These are phyloP conservation scores for Drymonia ruficornis DNA, from an alignment of 2,888 invertebrate genomes.

Conservation along the genomic window DNA sequence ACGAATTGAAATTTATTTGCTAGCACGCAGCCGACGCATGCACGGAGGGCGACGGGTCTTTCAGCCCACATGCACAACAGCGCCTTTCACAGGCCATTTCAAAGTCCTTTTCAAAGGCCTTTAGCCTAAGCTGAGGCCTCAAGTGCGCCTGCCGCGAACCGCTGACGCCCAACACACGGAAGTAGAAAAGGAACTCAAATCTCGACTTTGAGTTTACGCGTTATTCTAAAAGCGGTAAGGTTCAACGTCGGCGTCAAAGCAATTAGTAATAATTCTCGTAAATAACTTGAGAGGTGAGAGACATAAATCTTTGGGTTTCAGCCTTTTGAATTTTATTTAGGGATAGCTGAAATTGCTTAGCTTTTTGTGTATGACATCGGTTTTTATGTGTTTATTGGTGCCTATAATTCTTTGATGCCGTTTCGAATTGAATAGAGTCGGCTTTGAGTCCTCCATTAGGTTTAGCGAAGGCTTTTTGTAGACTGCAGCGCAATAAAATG, in stretches of 20 bases:
- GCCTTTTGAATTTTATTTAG: constrained; percentile 47
- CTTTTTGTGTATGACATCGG: constrained; percentile 38
- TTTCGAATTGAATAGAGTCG: constrained; percentile 38
- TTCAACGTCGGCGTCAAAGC: constrained; percentile 43
- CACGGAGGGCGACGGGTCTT: constrained; percentile 5
- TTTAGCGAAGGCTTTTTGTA: constrained; percentile 8
- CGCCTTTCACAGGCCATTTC: constrained; percentile 25
- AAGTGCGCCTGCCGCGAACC: constrained; percentile 19
- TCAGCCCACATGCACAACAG: constrained; percentile 11
- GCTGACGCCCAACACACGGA: constrained; percentile 18
- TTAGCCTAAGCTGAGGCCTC: constrained; percentile 15
- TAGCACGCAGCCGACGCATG: neutral
- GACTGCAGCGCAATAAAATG: constrained; percentile 21
- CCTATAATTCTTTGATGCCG: constrained; percentile 38
- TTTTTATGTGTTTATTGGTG: constrained; percentile 40
- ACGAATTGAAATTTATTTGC: constrained; percentile 1
- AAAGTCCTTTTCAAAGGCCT: constrained; percentile 27
- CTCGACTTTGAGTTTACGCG: constrained; percentile 41
- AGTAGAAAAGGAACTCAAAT: constrained; percentile 21
- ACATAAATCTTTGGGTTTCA: constrained; percentile 55
- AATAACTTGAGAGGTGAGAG: constrained; percentile 54
- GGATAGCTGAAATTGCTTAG: constrained; percentile 50
- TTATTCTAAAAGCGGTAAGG: constrained; percentile 36
- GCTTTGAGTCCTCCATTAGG: constrained; percentile 29
- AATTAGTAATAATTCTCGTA: constrained; percentile 53